Conservation (phyloP, 2,797 vertebrate species). For the Cephalopachus bancanus region DNA sequence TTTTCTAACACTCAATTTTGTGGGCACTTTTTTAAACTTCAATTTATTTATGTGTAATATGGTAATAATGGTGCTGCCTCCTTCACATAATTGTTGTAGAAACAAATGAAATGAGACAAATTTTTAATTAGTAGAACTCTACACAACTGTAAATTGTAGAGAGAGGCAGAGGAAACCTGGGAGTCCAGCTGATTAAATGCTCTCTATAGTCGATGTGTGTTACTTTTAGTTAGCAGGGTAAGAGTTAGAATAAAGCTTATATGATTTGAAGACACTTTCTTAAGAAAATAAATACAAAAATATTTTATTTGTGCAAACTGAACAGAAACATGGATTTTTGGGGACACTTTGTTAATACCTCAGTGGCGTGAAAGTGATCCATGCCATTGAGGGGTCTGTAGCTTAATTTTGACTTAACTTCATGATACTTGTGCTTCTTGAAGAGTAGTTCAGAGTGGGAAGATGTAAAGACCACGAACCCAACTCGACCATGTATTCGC, state of each 20-base stretch:
- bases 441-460: not conserved
- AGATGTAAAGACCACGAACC: not conserved
- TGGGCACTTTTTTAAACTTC: not conserved
- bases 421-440: not conserved
- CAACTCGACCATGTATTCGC: not conserved
- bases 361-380: not conserved
- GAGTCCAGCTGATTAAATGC: not conserved
- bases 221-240: not conserved
- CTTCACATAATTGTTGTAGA: not conserved
- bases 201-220: accelerated
- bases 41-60: not conserved
- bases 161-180: not conserved
- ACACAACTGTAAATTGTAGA: not conserved
- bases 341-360: not conserved
- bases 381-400: not conserved
- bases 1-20: not conserved
- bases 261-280: not conserved
- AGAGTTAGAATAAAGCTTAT: not conserved
- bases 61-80: not conserved
- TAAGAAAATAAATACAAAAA: not conserved
- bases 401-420: slow-evolving; percentile 33
- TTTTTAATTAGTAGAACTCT: not conserved
- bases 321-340: not conserved
- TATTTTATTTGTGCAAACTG: not conserved
- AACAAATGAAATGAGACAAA: not conserved